phyloP scores from a whole-genome alignment of 2,113 vertebrate genomes.

The Podiceps cristatus region DNA sequence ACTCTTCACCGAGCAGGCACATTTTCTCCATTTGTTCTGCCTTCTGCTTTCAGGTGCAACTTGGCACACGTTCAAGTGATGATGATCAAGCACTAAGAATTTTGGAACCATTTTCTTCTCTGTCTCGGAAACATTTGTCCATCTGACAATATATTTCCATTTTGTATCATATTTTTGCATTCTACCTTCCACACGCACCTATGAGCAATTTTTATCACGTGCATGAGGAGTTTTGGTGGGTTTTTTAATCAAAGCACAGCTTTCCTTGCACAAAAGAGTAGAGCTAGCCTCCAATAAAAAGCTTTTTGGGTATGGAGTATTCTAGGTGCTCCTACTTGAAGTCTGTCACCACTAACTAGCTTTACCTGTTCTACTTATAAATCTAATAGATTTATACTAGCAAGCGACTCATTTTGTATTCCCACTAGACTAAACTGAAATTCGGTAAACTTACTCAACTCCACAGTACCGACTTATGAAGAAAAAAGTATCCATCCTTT shows the following conservation, averaged over 20 bases:
- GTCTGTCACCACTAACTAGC: background rate
- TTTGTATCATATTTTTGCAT: background rate
- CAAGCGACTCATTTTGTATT: background rate
- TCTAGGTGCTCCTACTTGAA: background rate
- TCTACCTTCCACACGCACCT: background rate
- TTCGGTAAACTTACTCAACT: background rate
- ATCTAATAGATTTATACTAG: background rate
- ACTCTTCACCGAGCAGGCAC: background rate
- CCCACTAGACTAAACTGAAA: background rate
- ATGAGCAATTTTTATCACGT: background rate
- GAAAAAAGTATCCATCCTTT: background rate
- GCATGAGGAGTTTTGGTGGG: accelerated
- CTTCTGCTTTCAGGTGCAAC: background rate
- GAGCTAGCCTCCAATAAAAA: background rate
- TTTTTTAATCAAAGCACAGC: background rate
- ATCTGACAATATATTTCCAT: background rate
- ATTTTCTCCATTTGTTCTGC: background rate
- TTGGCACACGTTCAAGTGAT: accelerated
- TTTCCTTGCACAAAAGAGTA: background rate
- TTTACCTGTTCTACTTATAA: background rate
- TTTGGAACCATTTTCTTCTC: background rate
- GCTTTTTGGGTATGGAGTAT: background rate
- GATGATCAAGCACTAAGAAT: background rate
- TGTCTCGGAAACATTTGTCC: background rate
- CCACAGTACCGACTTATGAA: background rate